These are phyloP conservation scores for Craniophora ligustri DNA, from an alignment of 2,888 invertebrate species.

Conservation along the genomic window DNA sequence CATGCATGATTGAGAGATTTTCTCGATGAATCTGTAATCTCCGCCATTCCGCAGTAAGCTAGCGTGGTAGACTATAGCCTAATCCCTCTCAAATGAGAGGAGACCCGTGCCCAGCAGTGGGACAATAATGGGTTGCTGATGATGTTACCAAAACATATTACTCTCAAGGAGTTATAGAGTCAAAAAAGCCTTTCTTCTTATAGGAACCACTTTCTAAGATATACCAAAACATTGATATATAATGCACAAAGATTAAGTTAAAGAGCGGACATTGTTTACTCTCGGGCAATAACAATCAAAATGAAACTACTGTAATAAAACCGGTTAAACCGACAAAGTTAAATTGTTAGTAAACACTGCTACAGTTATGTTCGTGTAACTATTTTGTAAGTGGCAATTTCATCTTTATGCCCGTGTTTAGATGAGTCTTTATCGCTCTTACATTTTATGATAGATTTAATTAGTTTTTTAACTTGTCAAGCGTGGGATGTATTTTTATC, in stretches of 20 bases:
- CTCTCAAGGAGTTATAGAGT: too few species aligned
- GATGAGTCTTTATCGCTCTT: neutral
- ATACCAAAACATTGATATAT: neutral
- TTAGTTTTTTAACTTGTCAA: neutral
- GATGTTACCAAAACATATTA: too few species aligned
- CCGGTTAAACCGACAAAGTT: constrained; percentile 56
- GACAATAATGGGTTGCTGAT: too few species aligned
- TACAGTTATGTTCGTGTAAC: constrained; percentile 27
- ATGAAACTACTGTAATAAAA: constrained; percentile 47
- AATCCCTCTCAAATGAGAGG: too few species aligned
- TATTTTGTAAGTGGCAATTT: constrained; percentile 45
- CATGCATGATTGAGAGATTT: too few species aligned
- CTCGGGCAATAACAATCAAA: constrained; percentile 50
- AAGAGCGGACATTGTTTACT: constrained; percentile 43
- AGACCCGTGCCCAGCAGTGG: too few species aligned
- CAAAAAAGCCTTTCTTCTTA: too few species aligned
- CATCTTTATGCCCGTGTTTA: constrained; percentile 17
- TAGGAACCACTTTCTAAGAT: neutral
- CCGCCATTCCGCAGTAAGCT: too few species aligned
- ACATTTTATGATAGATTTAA: neutral
- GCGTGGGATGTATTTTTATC: neutral
- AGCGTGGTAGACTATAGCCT: too few species aligned
- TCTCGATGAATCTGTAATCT: too few species aligned
- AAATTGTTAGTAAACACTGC: constrained; percentile 56
- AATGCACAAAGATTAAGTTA: constrained; percentile 29